Evolutionary conservation across 2,113 vertebrate species (phyloP).

Genomic region (Macrotus californicus): DNA sequence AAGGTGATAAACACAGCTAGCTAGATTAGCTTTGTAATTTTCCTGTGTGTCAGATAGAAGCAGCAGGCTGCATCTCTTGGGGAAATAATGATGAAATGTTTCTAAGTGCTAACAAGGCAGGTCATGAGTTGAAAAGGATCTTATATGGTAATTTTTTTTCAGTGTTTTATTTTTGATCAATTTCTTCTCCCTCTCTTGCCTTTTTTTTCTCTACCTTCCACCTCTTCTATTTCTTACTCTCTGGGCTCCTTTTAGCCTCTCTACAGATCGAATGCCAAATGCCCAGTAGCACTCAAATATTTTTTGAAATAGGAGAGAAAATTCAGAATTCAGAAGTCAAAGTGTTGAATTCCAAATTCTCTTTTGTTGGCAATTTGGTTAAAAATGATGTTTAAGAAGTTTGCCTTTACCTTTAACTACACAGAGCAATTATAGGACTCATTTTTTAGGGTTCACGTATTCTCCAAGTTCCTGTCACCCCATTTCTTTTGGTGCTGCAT

Average conservation of each 20-base stretch:
- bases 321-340: neutral
- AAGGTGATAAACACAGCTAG: neutral
- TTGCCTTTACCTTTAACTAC: neutral
- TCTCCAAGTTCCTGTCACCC: neutral
- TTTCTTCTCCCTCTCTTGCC: neutral
- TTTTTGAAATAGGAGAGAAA: neutral
- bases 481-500: neutral
- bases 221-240: neutral
- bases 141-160: neutral
- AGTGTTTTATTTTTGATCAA: neutral
- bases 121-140: neutral
- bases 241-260: neutral
- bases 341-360: neutral
- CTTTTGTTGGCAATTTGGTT: conserved; percentile 5
- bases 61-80: neutral
- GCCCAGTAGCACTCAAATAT: neutral
- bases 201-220: neutral
- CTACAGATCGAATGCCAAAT: neutral
- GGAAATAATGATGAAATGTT: neutral
- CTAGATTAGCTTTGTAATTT: neutral
- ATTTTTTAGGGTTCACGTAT: neutral
- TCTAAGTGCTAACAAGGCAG: neutral
- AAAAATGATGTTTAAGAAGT: neutral
- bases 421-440: neutral
- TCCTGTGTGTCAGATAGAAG: neutral